Conservation (phyloP, 2,888 invertebrate genomes). For the Dynastes tityus region DNA sequence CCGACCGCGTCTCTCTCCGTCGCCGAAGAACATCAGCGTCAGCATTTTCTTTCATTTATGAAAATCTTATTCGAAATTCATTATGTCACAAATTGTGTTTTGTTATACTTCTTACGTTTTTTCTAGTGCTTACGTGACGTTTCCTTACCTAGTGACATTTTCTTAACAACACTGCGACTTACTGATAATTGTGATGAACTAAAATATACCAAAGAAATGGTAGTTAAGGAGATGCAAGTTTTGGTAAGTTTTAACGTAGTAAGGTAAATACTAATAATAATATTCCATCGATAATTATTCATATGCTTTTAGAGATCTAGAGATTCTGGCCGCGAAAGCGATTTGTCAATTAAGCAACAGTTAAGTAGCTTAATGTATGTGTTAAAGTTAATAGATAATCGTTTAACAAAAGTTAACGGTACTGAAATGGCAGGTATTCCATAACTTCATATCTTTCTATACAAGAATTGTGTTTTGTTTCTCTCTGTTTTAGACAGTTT, state of each 20-base stretch:
- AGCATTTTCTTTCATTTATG: too few relatives aligned
- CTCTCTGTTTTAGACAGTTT: constrained; percentile 41
- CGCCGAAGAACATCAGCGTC: too few relatives aligned
- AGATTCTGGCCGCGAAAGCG: constrained; percentile 90
- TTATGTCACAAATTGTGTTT: too few relatives aligned
- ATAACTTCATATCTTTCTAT: background rate
- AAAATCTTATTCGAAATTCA: too few relatives aligned
- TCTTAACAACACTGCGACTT: constrained; percentile 86
- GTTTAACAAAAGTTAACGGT: constrained; percentile 67
- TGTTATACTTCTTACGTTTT: constrained; percentile 38
- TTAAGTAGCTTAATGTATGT: constrained; percentile 88
- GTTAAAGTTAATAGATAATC: constrained; percentile 80
- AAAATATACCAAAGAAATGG: constrained; percentile 83
- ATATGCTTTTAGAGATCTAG: constrained; percentile 77
- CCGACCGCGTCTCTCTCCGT: too few relatives aligned
- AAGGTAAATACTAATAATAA: background rate
- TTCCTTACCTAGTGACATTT: constrained; percentile 85
- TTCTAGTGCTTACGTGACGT: constrained; percentile 86
- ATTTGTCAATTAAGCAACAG: constrained; percentile 87
- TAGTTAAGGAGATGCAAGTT: constrained; percentile 86
- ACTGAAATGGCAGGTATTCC: constrained; percentile 56
- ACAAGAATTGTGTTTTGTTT: background rate
- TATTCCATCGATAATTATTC: background rate
- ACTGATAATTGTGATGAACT: constrained; percentile 88
- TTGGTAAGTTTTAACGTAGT: constrained; percentile 70